A percentile compares a stretch with the other conserved stretches of the same genome.
Evolutionary conservation across 2,888 invertebrate genomes (phyloP).

Genomic region (Mycalesis mineus): DNA sequence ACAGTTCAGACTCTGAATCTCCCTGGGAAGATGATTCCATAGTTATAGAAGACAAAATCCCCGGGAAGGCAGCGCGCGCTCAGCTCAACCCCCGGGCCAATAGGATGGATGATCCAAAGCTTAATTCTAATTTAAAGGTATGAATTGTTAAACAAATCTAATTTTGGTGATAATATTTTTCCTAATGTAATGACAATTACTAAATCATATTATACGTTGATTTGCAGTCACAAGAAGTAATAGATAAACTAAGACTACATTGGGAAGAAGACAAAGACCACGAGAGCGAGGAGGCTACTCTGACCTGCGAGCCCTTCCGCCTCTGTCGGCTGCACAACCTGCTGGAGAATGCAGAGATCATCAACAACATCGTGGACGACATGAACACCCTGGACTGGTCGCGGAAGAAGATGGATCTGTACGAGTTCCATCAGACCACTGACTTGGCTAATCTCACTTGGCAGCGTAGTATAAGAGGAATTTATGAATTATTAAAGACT

Average conservation of each 20-base stretch:
- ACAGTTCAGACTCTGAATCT: conserved; percentile 67
- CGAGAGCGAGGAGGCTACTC: conserved; percentile 58
- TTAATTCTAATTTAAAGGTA: conserved; percentile 61
- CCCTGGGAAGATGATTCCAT: conserved; percentile 67
- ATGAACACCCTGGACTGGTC: conserved; percentile 84
- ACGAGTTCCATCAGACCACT: conserved; percentile 90
- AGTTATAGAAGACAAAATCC: conserved; percentile 48
- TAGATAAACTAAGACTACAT: conserved; percentile 55
- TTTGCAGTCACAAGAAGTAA: conserved; percentile 60
- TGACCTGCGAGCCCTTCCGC: conserved; percentile 82
- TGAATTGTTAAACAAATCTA: too few relatives aligned
- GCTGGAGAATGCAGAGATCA: conserved; percentile 74
- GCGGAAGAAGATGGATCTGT: conserved; percentile 90
- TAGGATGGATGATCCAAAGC: conserved; percentile 63
- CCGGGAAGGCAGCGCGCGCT: conserved; percentile 44
- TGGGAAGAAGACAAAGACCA: conserved; percentile 71
- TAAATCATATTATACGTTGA: neutral
- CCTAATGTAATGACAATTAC: too few relatives aligned
- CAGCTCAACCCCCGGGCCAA: conserved; percentile 62
- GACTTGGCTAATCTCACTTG: conserved; percentile 80
- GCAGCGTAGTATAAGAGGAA: conserved; percentile 78
- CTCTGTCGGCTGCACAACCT: conserved; percentile 82
- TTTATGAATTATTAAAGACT: conserved; percentile 81
- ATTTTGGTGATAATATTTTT: too few relatives aligned
- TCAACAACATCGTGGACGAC: conserved; percentile 81